Evolutionary conservation across 2,888 invertebrate genomes (phyloP).

Genomic region (Drosophila colorata): DNA sequence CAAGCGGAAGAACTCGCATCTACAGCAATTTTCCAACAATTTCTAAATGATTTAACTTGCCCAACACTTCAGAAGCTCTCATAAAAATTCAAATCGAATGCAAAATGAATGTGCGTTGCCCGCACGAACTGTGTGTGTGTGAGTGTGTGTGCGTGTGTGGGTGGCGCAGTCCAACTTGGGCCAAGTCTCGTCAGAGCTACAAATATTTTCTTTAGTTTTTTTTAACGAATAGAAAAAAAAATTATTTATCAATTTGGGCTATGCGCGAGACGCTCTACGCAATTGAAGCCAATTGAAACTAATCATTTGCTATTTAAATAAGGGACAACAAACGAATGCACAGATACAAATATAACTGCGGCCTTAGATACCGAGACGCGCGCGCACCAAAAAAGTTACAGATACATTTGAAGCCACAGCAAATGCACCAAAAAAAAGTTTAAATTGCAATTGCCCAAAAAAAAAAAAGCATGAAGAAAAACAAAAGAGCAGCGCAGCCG

Average conservation of each 20-base stretch:
- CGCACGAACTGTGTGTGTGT: neutral
- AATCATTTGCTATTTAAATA: conserved; percentile 81
- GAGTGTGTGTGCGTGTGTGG: neutral
- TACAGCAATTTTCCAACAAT: conserved; percentile 1
- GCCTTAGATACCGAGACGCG: conserved; percentile 20
- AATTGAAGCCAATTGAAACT: conserved; percentile 84
- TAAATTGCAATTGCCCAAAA: conserved; percentile 42
- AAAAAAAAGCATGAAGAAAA: neutral
- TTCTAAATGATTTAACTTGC: conserved; percentile 21
- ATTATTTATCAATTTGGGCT: conserved; percentile 27
- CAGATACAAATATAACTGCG: conserved; percentile 32
- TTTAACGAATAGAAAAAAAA: neutral
- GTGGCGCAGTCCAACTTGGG: neutral
- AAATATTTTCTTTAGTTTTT: conserved; percentile 9
- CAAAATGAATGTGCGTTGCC: conserved; percentile 20
- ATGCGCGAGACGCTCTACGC: conserved; percentile 61
- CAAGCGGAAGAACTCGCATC: conserved; percentile 8
- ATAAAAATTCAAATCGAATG: conserved; percentile 9
- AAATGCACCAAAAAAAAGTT: conserved; percentile 22
- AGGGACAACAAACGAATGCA: conserved; percentile 46
- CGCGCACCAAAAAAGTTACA: conserved; percentile 10
- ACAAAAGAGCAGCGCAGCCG: conserved; percentile 2
- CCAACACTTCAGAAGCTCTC: conserved; percentile 15
- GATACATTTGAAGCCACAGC: conserved; percentile 10
- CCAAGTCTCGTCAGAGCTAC: neutral